A percentile compares a stretch with the other conserved stretches of the same genome.
These are phyloP conservation scores for Lordiphosa clarofinis DNA, from an alignment of 1,140 invertebrate species.

Conservation along the genomic window DNA sequence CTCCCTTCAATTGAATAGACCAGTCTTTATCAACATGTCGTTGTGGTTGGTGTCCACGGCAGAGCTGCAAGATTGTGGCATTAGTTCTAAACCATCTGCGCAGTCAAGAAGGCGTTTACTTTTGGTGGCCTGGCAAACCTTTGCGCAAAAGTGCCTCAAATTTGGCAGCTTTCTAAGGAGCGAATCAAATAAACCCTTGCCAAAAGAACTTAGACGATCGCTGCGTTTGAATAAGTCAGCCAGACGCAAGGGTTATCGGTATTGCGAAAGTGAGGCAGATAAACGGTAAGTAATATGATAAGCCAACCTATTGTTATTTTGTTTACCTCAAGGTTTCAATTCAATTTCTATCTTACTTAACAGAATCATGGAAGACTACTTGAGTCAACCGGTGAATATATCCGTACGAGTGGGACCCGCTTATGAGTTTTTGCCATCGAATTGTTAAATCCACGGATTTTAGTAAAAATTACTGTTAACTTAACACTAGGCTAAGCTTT, in stretches of 20 bases:
- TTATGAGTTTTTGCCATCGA: slow-evolving; percentile 47
- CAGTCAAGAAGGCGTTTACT: slow-evolving; percentile 26
- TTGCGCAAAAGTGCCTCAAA: slow-evolving; percentile 45
- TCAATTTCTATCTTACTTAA: neutral
- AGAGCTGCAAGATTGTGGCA: slow-evolving; percentile 32
- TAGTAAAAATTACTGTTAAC: slow-evolving; percentile 6
- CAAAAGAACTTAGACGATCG: slow-evolving; percentile 67
- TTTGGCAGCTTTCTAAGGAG: slow-evolving; percentile 38
- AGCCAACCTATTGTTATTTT: slow-evolving; percentile 32
- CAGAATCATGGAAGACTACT: slow-evolving; percentile 45
- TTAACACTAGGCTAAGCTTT: slow-evolving; percentile 16
- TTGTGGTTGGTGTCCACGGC: slow-evolving; percentile 58
- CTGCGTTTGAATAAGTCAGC: slow-evolving; percentile 74
- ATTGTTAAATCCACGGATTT: slow-evolving; percentile 28
- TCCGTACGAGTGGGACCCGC: slow-evolving; percentile 58
- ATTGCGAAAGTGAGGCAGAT: slow-evolving; percentile 81
- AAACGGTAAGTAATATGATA: slow-evolving; percentile 79
- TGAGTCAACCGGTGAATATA: slow-evolving; percentile 51
- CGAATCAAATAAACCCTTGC: slow-evolving; percentile 61
- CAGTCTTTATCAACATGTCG: slow-evolving; percentile 62
- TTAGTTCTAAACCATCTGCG: slow-evolving; percentile 2
- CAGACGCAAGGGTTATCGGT: slow-evolving; percentile 80
- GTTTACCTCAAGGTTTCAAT: slow-evolving; percentile 16
- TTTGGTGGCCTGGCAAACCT: slow-evolving; percentile 45
- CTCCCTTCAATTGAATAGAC: slow-evolving; percentile 10